phyloP scores from a whole-genome alignment of 2,797 vertebrate genomes.

The Muscicapa comitata region DNA sequence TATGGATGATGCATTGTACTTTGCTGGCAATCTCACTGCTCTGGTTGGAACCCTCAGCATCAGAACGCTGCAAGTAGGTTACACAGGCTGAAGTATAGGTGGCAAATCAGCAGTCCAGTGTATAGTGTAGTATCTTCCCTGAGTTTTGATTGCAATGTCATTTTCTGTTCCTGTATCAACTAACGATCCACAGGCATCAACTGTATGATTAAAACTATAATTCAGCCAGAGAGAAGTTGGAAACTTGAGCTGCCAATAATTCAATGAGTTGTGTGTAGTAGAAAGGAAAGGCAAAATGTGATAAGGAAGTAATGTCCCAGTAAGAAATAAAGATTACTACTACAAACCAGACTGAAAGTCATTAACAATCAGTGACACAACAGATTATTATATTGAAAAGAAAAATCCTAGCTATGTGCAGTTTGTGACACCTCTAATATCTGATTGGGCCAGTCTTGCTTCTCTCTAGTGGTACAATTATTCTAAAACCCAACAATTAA shows the following conservation, averaged over 20 bases:
- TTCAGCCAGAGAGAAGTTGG: neutral
- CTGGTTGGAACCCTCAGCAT: neutral
- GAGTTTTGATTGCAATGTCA: rapidly evolving
- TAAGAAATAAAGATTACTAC: neutral
- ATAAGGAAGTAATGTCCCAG: neutral
- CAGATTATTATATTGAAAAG: neutral
- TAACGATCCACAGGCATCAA: neutral
- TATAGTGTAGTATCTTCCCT: neutral
- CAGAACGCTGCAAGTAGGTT: neutral
- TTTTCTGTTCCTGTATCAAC: neutral
- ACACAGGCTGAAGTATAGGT: neutral
- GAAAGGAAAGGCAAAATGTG: neutral
- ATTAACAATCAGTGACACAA: neutral
- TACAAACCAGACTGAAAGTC: neutral
- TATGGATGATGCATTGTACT: neutral
- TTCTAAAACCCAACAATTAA: neutral
- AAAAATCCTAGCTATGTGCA: neutral
- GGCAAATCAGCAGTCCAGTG: neutral
- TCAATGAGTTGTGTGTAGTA: neutral
- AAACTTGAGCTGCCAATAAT: neutral
- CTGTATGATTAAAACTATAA: neutral
- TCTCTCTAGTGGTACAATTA: neutral
- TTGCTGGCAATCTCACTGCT: neutral
- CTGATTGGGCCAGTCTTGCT: neutral
- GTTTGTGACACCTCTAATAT: neutral